Evolutionary conservation across 1,140 invertebrate genomes (phyloP).

Genomic region (Ylistrum balloti): DNA sequence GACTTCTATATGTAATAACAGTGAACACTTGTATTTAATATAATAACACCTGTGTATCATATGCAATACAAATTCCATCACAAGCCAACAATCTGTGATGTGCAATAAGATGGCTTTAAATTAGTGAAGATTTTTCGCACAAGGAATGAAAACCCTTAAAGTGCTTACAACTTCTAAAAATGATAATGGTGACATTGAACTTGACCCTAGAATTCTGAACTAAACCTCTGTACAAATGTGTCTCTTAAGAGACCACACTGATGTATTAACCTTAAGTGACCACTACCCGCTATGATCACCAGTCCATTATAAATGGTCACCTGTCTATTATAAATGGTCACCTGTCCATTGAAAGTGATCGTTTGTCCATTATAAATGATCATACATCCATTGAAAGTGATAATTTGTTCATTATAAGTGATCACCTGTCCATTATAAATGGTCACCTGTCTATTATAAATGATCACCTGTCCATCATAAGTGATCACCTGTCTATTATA

Average conservation of each 20-base stretch:
- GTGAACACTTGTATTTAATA: neutral
- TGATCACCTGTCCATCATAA: neutral
- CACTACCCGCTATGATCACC: neutral
- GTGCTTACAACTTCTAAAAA: too few species aligned
- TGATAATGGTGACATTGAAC: too few species aligned
- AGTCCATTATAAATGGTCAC: neutral
- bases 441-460: neutral
- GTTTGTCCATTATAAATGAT: neutral
- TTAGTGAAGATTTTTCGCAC: too few species aligned
- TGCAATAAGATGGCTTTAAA: too few species aligned
- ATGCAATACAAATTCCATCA: too few species aligned
- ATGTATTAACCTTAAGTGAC: neutral
- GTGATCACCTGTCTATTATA: neutral
- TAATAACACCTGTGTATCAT: too few species aligned
- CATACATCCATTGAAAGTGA: neutral
- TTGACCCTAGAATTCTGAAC: too few species aligned
- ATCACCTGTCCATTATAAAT: neutral
- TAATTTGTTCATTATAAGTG: neutral
- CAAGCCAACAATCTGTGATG: too few species aligned
- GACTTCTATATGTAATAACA: neutral
- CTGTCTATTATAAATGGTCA: neutral
- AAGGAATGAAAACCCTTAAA: too few species aligned
- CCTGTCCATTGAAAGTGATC: neutral
- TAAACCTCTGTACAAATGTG: too few species aligned
- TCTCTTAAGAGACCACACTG: neutral